Percentiles rank a stretch among this genome's conserved stretches.
Evolutionary conservation across 2,888 invertebrate species (phyloP).

Genomic region (Diadegma fenestrale): DNA sequence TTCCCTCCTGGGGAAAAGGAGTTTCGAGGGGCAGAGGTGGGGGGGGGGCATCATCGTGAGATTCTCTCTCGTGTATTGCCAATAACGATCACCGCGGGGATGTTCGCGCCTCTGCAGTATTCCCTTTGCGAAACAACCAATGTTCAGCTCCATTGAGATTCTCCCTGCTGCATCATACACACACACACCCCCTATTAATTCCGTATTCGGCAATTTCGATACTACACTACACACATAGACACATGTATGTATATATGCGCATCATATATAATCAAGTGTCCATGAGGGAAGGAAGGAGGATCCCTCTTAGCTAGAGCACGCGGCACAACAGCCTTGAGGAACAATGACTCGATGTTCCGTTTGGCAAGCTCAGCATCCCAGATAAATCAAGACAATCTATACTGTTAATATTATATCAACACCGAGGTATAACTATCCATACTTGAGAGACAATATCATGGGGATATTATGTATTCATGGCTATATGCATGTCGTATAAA

Average conservation of each 20-base stretch:
- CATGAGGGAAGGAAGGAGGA: not conserved
- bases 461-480: conserved; percentile 11
- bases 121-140: conserved; percentile 41
- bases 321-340: conserved; percentile 32
- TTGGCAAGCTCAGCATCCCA: conserved; percentile 29
- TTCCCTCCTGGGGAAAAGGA: conserved; percentile 23
- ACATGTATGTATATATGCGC: not conserved
- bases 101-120: conserved; percentile 39
- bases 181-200: conserved; percentile 34
- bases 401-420: conserved; percentile 4
- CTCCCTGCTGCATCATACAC: conserved; percentile 2
- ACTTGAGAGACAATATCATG: not conserved
- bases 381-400: conserved; percentile 23
- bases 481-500: conserved; percentile 11
- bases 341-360: conserved; percentile 40
- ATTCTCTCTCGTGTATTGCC: conserved; percentile 60
- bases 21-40: no score
- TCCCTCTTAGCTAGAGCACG: conserved; percentile 1
- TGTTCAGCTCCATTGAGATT: conserved; percentile 26
- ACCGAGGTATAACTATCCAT: not conserved
- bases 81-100: conserved; percentile 65
- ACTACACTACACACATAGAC: not conserved
- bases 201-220: conserved; percentile 41
- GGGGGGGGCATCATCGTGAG: conserved; percentile 30
- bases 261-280: conserved; percentile 35